Evolutionary conservation across 2,797 vertebrate species (phyloP).

Genomic region (Streptopelia turtur): DNA sequence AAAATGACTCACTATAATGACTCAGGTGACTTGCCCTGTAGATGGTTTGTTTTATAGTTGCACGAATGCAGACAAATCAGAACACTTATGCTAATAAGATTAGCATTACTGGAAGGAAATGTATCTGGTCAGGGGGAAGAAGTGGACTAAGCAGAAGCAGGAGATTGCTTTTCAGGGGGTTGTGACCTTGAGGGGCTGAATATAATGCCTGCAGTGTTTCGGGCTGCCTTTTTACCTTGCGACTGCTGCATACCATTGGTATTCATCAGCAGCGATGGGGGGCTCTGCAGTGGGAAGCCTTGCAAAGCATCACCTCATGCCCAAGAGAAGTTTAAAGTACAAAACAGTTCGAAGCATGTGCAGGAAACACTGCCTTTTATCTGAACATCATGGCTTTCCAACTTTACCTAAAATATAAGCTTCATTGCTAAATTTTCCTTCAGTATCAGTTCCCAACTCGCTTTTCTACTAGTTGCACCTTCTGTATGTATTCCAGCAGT

Average conservation of each 20-base stretch:
- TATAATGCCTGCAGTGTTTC: conserved; percentile 44
- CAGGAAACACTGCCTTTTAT: background rate
- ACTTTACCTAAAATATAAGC: background rate
- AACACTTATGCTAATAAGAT: background rate
- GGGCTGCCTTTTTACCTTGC: conserved; percentile 25
- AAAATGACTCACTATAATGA: background rate
- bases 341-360: background rate
- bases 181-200: background rate
- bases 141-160: background rate
- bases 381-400: background rate
- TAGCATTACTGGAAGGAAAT: conserved; percentile 1
- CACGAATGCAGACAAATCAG: background rate
- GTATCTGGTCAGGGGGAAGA: background rate
- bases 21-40: background rate
- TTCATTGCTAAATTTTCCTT: background rate
- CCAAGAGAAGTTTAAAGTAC: background rate
- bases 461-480: background rate
- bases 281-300: background rate
- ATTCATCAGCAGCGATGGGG: background rate
- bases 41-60: background rate
- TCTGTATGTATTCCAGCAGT: background rate
- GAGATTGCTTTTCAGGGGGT: conserved; percentile 28
- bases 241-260: conserved; percentile 12
- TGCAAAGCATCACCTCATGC: background rate
- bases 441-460: background rate